Conservation (phyloP, 2,888 invertebrate genomes). For the Nasonovia ribisnigri region DNA sequence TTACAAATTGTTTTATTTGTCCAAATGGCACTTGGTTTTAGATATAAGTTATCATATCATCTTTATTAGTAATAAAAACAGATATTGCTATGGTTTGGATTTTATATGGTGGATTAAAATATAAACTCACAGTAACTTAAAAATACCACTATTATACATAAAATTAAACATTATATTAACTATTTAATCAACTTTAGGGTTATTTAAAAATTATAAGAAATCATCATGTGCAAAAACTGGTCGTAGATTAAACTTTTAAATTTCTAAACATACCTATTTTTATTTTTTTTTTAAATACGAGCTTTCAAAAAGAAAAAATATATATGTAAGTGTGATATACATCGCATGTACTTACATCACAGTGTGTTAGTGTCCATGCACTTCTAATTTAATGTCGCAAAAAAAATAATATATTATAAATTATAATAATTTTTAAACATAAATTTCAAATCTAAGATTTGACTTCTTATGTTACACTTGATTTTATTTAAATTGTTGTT, state of each 20-base stretch:
- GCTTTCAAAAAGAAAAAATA: background rate
- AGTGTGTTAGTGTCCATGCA: background rate
- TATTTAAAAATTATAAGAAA: background rate
- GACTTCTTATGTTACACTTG: background rate
- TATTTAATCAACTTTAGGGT: background rate
- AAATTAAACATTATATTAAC: background rate
- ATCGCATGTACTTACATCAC: background rate
- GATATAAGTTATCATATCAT: background rate
- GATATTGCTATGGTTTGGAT: background rate
- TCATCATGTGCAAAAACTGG: background rate
- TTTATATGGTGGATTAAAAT: background rate
- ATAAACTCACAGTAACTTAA: background rate
- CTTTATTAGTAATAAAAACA: background rate
- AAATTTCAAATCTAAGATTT: background rate
- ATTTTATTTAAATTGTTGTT: slow-evolving; percentile 12
- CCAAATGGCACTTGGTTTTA: background rate
- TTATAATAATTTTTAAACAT: background rate
- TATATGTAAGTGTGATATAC: background rate
- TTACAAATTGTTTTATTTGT: background rate
- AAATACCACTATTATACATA: background rate
- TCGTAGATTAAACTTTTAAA: background rate
- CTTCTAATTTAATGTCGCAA: background rate
- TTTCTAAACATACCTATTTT: background rate
- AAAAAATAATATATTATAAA: background rate
- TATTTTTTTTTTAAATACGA: background rate